These are phyloP conservation scores for Otus sunia DNA, from an alignment of 2,113 vertebrate species.

Conservation along the genomic window DNA sequence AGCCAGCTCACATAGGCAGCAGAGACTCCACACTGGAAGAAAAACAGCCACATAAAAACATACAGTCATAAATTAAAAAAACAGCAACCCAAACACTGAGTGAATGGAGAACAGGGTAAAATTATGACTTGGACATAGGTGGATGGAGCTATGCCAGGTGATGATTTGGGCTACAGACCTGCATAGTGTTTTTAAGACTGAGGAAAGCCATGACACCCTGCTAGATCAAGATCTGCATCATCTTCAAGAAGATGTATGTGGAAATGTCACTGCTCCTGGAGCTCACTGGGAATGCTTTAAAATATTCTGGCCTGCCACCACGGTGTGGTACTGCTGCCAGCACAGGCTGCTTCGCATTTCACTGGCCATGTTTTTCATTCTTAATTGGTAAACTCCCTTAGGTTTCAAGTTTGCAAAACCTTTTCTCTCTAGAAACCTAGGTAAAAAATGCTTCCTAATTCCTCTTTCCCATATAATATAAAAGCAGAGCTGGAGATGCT, in stretches of 20 bases:
- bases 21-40: neutral
- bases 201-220: neutral
- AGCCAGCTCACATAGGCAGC: neutral
- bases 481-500: neutral
- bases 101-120: neutral
- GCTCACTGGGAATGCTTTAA: neutral
- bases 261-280: neutral
- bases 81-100: neutral
- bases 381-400: neutral
- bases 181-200: neutral
- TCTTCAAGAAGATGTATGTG: neutral
- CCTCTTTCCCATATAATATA: neutral
- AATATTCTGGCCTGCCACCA: neutral
- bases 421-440: neutral
- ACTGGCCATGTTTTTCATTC: neutral
- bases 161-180: neutral
- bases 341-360: rapidly evolving
- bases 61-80: neutral
- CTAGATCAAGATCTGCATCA: neutral
- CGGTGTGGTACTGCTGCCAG: neutral
- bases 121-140: neutral
- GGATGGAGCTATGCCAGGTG: neutral
- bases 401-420: neutral
- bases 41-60: neutral
- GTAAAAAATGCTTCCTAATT: neutral